Conservation (phyloP, 2,888 invertebrate genomes). For the Podotricha telesiphe region DNA sequence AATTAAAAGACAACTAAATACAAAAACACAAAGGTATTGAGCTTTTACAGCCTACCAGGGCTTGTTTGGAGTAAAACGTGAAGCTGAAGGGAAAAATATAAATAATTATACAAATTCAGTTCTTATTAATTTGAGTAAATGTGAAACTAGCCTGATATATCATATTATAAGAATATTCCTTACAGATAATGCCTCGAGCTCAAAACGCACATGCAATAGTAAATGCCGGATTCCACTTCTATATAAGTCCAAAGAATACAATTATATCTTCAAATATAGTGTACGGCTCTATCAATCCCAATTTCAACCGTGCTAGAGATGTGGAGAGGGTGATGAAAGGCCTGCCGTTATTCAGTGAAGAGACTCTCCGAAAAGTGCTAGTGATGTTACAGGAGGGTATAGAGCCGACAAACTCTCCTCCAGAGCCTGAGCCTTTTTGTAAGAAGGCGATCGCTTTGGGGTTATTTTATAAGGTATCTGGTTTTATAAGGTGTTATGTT, state of each 20-base stretch:
- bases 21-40: too few species aligned
- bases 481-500: not conserved
- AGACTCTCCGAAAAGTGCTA: constrained; percentile 77
- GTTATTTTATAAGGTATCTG: constrained; percentile 91
- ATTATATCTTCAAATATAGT: constrained; percentile 83
- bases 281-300: constrained; percentile 85
- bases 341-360: constrained; percentile 67
- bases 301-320: constrained; percentile 81
- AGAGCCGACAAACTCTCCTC: constrained; percentile 84
- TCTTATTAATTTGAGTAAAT: too few species aligned
- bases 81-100: too few species aligned
- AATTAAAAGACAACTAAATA: too few species aligned
- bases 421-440: constrained; percentile 87
- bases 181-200: constrained; percentile 88
- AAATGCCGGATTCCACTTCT: constrained; percentile 88
- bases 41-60: too few species aligned
- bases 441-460: constrained; percentile 88
- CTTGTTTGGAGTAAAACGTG: too few species aligned
- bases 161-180: constrained; percentile 36
- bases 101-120: too few species aligned
- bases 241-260: constrained; percentile 70
- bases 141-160: not conserved
- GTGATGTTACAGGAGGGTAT: constrained; percentile 84
- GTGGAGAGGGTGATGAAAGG: constrained; percentile 81
- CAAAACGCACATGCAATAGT: constrained; percentile 91